Base-by-base conservation (phyloP, 2,113 vertebrate genomes). In the Caranx ignobilis region DNA sequence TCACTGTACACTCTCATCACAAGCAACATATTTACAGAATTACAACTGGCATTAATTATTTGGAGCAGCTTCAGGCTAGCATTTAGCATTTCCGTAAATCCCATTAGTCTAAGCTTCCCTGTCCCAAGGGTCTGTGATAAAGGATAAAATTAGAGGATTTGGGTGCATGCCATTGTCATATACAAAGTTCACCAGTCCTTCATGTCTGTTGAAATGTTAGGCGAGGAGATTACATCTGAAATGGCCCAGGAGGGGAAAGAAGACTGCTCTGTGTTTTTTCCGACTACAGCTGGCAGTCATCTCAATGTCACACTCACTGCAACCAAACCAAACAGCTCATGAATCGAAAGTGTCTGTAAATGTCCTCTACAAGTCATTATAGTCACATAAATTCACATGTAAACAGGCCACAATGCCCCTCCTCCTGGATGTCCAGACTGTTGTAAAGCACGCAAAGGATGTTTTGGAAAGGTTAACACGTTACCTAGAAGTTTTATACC, bases 11-110 rank as follows among this genome's bases (percentile, higher is more conserved):
- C 34, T 57, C 50, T 12, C 62, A 56, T 45, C 12, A 61, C 31
- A 45, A 10, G 47, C 32, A 63, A 74, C 56, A 68, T 18, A 75
- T 72, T 71, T 63, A 31, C 57, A 8, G 2, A 76, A 65, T 57
- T 71, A 72, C 69, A 87, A 47, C 64, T 68, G 59, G 59, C 41
- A 83, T 81, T 75, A 47, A 77, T 77, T 74, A 71, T 34, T 64
- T 15, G 31, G 64, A 71, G 50, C 54, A 41, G 59, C 75, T 72
- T 72, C 59, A 68, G 67, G 63, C 31, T 71, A 76, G 39, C 41
- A 59, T 82, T 75, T 69, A 59, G 31, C 72, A 62, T 82, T 11
- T 41, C 31, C 35, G 26, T 39, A 34, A 52, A 64, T 80, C 21
- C 67, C 31, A 70, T 81, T 71, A 84, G 59, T 67, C 45, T 65